These are phyloP conservation scores for Melanotaenia nigrans DNA, from an alignment of 2,797 vertebrate genomes.

Conservation along the genomic window DNA sequence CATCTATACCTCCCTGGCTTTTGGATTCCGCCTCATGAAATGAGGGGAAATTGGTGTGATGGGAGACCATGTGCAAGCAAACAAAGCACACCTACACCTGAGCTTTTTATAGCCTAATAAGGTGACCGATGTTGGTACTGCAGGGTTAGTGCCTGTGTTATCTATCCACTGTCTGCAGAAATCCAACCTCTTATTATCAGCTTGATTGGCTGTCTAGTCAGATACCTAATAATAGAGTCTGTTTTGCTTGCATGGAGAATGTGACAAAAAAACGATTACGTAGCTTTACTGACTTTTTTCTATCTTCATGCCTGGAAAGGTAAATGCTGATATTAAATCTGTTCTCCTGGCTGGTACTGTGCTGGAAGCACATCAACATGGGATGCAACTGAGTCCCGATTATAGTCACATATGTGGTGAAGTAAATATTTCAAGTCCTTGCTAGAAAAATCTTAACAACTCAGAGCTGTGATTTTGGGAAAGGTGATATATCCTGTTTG, in stretches of 20 bases:
- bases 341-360: slow-evolving; percentile 24
- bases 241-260: slow-evolving; percentile 33
- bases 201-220: slow-evolving; percentile 64
- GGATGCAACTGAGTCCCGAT: slow-evolving; percentile 20
- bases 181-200: slow-evolving; percentile 65
- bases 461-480: slow-evolving; percentile 13
- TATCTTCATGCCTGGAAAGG: slow-evolving; percentile 19
- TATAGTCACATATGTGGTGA: slow-evolving; percentile 7
- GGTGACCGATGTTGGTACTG: slow-evolving; percentile 66
- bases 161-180: slow-evolving; percentile 55
- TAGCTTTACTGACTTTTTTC: slow-evolving; percentile 16
- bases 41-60: slow-evolving; percentile 76
- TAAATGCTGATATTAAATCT: slow-evolving; percentile 41
- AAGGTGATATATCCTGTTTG: slow-evolving; percentile 39
- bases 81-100: slow-evolving; percentile 75
- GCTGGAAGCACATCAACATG: slow-evolving; percentile 9
- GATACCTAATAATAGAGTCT: slow-evolving; percentile 61
- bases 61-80: slow-evolving; percentile 70
- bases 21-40: slow-evolving; percentile 67
- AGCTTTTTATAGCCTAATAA: slow-evolving; percentile 82
- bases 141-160: slow-evolving; percentile 63
- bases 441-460: background rate
- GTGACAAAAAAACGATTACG: slow-evolving; percentile 44
- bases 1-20: slow-evolving; percentile 11
- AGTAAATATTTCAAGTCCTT: slow-evolving; percentile 21